phyloP scores from a whole-genome alignment of 2,113 vertebrate genomes.

The Pteruthius melanotis region DNA sequence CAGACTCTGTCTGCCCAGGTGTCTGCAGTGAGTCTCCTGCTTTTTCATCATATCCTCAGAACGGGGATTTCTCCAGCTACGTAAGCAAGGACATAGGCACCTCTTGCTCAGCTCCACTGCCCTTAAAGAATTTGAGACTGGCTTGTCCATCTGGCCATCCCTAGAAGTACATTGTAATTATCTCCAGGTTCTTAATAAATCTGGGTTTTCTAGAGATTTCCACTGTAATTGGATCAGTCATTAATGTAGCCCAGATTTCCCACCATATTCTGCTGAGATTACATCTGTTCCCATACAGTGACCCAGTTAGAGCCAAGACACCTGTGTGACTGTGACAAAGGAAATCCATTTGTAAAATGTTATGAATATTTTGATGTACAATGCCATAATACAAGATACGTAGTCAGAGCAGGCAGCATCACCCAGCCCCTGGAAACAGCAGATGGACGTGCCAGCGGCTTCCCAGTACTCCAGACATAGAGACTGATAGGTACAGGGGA shows the following conservation, averaged over 20 bases:
- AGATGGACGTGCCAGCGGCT: not conserved
- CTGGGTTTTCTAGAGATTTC: conserved; percentile 49
- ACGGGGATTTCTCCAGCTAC: not conserved
- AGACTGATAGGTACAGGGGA: not conserved
- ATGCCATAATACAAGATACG: not conserved
- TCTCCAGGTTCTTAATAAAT: conserved; percentile 37
- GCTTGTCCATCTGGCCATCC: conserved; percentile 36
- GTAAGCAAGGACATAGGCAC: not conserved
- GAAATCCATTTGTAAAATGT: conserved; percentile 10
- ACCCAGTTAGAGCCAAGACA: conserved; percentile 41
- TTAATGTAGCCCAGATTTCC: conserved; percentile 47
- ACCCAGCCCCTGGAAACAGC: not conserved
- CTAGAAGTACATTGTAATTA: conserved; percentile 28
- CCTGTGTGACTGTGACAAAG: not conserved
- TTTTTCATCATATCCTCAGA: not conserved
- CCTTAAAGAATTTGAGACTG: not conserved
- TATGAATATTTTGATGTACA: not conserved
- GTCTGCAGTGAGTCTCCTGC: not conserved
- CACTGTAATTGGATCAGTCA: conserved; percentile 35
- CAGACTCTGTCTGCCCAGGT: not conserved
- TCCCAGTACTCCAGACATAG: not conserved
- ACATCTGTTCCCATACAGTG: conserved; percentile 33
- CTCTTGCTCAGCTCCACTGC: not conserved
- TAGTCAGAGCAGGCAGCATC: not conserved
- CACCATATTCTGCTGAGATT: conserved; percentile 45